Base-by-base conservation (phyloP, 2,797 vertebrate species). In the Sebastes melanostomus region DNA sequence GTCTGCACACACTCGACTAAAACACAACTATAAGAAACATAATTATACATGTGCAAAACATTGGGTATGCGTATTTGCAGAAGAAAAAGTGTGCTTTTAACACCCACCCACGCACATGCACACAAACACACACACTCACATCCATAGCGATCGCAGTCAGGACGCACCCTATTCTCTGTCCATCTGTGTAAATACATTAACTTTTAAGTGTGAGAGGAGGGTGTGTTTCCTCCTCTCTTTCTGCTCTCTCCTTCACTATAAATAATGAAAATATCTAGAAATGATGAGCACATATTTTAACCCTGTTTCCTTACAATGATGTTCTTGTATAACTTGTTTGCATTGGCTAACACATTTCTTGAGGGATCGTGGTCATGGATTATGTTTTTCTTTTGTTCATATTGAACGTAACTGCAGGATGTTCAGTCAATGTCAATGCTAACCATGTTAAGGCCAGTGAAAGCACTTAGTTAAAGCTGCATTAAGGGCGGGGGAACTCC, bases 101-200 rank as follows among this genome's bases (percentile, higher is more conserved):
- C 62, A 54, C 54, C 16, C 58, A 80, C 36, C 36, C 13, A 38
- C 36, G 5, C 36, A 38, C 36, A 0, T 38, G 36, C 36, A 38
- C 36, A 14, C 36, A 14, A 14, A 38, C 22, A 74, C 22, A 25
- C 62, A 36, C 16, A 56, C 20, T 7, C 1, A 1, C 12, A 22
- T 8, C 24, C 10, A 42, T 12, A 54, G 14, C 13, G 50, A 29
- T 27, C 7, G 32, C 67, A 90, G 84, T 55, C 60, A 52, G 42
- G 27, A 27, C 68, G 32, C 80, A 20, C 72, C 25, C 66, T 30
- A 14, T 34, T 78, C 29, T 72, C 58, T 70, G 9, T 70, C 58
- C 81, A 77, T 86, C 86, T 91, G 85, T 88, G 77, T 62, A 80
- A 83, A 87, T 86, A 83, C 68, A 72, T 80, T n/a, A 25, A 78